Conservation (phyloP, 2,888 invertebrate genomes). For the Smittia aterrima region DNA sequence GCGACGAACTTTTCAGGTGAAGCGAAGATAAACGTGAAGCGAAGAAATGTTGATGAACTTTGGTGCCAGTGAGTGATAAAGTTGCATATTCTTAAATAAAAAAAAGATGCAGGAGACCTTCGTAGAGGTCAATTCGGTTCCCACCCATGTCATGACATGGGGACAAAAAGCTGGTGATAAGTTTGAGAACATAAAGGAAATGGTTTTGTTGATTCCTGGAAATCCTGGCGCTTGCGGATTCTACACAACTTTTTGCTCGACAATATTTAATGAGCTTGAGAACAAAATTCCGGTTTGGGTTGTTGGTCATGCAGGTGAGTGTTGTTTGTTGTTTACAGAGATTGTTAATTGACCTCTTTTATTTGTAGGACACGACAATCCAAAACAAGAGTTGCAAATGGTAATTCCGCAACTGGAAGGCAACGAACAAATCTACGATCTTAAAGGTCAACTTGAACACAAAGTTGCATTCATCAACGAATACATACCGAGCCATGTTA, state of each 20-base stretch:
- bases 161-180: slow-evolving; percentile 69
- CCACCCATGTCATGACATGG: slow-evolving; percentile 70
- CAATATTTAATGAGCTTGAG: slow-evolving; percentile 61
- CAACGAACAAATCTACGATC: slow-evolving; percentile 64
- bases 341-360: neutral
- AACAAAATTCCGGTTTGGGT: slow-evolving; percentile 70
- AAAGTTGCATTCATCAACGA: slow-evolving; percentile 73
- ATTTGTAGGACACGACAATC: slow-evolving; percentile 64
- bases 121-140: slow-evolving; percentile 60
- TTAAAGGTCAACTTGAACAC: slow-evolving; percentile 76
- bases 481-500: slow-evolving; percentile 67
- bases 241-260: slow-evolving; percentile 71
- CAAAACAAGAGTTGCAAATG: slow-evolving; percentile 56
- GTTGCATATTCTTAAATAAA: neutral
- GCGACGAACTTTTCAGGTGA: no score
- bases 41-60: no score
- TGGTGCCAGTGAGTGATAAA: neutral
- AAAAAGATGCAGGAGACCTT: neutral
- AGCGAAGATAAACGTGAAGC: no score
- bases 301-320: slow-evolving; percentile 61
- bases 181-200: slow-evolving; percentile 57
- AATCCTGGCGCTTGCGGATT: slow-evolving; percentile 85
- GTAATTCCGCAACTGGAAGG: slow-evolving; percentile 56
- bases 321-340: neutral
- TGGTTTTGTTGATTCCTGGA: slow-evolving; percentile 76